Evolutionary conservation across 2,113 vertebrate species (phyloP).

Genomic region (Galemys pyrenaicus): DNA sequence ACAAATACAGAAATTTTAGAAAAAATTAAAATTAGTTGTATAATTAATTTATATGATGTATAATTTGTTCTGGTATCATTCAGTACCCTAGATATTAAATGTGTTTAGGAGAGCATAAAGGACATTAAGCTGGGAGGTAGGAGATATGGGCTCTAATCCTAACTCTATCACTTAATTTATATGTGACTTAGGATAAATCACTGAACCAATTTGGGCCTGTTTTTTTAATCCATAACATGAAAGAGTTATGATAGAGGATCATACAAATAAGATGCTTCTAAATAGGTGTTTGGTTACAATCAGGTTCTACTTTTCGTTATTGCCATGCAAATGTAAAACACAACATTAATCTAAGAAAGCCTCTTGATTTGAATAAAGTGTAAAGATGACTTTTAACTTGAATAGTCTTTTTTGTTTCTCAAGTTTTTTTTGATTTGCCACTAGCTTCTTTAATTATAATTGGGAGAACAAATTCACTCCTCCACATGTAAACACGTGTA

Average conservation of each 20-base stretch:
- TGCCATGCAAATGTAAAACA: not conserved
- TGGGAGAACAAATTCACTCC: too few relatives aligned
- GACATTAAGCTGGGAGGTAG: not conserved
- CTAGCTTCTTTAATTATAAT: too few relatives aligned
- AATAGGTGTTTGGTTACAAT: not conserved
- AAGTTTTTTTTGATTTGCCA: too few relatives aligned
- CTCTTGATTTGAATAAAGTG: not conserved
- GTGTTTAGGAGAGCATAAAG: not conserved
- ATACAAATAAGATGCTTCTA: conserved; percentile 4
- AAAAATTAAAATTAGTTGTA: not conserved
- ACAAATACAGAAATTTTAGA: conserved; percentile 14
- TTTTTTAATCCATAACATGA: not conserved
- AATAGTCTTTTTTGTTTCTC: not conserved
- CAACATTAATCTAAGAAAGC: not conserved
- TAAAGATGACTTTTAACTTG: not conserved
- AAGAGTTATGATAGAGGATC: not conserved
- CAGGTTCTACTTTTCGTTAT: not conserved
- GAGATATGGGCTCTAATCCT: not conserved
- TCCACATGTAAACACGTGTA: too few relatives aligned
- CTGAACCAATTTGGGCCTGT: not conserved
- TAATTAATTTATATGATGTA: not conserved
- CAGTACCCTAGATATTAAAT: not conserved
- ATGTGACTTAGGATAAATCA: not conserved
- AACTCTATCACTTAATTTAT: not conserved
- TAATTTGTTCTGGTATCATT: not conserved